Evolutionary conservation across 2,113 vertebrate genomes (phyloP).

Genomic region (Labeo rohita): DNA sequence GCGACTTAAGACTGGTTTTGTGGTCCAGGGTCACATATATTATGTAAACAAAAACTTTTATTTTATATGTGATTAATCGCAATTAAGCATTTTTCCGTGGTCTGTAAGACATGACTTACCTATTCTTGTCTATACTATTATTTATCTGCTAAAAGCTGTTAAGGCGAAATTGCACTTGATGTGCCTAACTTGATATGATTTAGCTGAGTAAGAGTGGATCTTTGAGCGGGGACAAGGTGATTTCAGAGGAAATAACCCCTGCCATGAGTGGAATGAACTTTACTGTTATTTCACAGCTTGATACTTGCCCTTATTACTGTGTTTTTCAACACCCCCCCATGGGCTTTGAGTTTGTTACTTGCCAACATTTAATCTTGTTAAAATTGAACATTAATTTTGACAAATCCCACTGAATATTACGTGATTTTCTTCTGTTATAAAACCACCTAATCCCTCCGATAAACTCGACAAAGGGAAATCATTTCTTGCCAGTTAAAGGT

Average conservation of each 20-base stretch:
- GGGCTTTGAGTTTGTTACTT: conserved; percentile 36
- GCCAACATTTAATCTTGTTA: conserved; percentile 53
- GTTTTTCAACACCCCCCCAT: conserved; percentile 34
- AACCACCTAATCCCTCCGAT: conserved; percentile 61
- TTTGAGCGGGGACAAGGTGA: conserved; percentile 43
- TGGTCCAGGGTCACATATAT: too few species aligned
- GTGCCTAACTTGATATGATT: too few species aligned
- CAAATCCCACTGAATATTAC: conserved; percentile 54
- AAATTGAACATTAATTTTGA: conserved; percentile 53
- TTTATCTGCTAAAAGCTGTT: background rate
- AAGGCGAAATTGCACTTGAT: background rate
- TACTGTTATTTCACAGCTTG: conserved; percentile 53
- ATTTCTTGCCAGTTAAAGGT: conserved; percentile 58
- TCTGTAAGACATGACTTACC: background rate
- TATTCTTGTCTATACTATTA: background rate
- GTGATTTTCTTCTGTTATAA: conserved; percentile 58
- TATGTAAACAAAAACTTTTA: too few species aligned
- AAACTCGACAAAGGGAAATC: conserved; percentile 53
- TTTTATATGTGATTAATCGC: too few species aligned
- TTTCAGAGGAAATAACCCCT: conserved; percentile 40
- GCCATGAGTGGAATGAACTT: conserved; percentile 59
- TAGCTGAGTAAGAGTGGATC: conserved; percentile 27
- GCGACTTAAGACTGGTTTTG: too few species aligned
- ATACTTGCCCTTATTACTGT: conserved; percentile 47
- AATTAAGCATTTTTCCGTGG: background rate